Evolutionary conservation across 1,140 invertebrate genomes (phyloP).

Genomic region (Drosophila watanabei): DNA sequence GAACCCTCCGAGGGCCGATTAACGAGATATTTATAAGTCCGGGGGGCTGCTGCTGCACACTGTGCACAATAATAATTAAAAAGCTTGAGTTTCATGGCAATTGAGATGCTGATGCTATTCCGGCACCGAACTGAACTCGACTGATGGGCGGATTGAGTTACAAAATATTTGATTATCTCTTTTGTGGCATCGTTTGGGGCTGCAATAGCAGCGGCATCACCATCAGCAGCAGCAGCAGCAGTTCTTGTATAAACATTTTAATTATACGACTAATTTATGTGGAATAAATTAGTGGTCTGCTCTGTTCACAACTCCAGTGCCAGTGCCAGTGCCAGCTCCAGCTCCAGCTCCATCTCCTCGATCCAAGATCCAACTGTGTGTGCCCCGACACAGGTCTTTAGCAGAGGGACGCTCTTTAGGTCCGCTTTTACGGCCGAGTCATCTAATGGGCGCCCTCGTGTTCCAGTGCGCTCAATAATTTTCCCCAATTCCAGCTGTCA

Average conservation of each 20-base stretch:
- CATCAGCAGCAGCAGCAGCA: conserved; percentile 4
- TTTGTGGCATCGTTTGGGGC: conserved; percentile 64
- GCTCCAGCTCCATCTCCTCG: conserved; percentile 1
- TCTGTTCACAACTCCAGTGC: conserved; percentile 59
- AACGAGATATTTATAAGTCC: conserved; percentile 38
- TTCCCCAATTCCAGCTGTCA: conserved; percentile 84
- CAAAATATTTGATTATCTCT: conserved; percentile 81
- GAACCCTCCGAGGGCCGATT: conserved; percentile 12
- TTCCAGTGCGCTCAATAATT: conserved; percentile 81
- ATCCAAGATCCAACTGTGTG: conserved; percentile 29
- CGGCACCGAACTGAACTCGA: conserved; percentile 27
- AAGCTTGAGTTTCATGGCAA: conserved; percentile 44
- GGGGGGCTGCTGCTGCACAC: conserved; percentile 12
- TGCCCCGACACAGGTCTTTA: conserved; percentile 49
- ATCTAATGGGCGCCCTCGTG: conserved; percentile 82
- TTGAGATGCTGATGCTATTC: conserved; percentile 38
- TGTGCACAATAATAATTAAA: conserved; percentile 46
- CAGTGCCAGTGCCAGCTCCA: conserved; percentile 32
- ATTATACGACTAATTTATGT: conserved; percentile 80
- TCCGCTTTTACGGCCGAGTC: conserved; percentile 50
- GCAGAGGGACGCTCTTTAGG: conserved; percentile 60
- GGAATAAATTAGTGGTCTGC: conserved; percentile 79
- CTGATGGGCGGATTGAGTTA: conserved; percentile 72
- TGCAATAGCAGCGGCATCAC: conserved; percentile 3
- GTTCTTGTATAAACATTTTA: conserved; percentile 72